Base-by-base conservation (phyloP, 2,888 invertebrate genomes). In the Pedicia rivosa region DNA sequence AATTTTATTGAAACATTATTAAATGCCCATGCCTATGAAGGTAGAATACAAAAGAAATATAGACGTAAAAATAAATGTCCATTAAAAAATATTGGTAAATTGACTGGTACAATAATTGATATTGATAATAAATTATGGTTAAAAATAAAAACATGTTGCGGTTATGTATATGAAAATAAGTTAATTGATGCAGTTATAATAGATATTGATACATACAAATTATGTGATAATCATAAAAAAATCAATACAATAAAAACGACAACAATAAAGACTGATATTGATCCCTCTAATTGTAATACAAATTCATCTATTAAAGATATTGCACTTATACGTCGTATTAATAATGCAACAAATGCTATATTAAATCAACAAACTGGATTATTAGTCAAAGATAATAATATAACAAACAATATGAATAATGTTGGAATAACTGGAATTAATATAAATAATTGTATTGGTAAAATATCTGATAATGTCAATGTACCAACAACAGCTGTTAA, bases 71-170 rank as follows among this genome's bases (percentile, higher is more conserved):
- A 45, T 17, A 37, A 52, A 24, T 42, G 46, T 26, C 62, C 61
- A 3, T 46, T 46, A 5, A 58, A 56, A 19, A 42, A 53, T 47
- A 48, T 50, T 3, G 49, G 48, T 5, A 44, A 45, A 3, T 20
- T 13, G 17, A 20, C 20, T 16, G n/a, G 15, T 14, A 16, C 31
- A 14, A 55, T 59, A 39, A 57, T 55, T 30, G 59, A 60, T 42
- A 49, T 51, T 16, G 59, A 60, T 42, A 49, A 51, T 16, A 47
- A 49, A 3, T 48, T 55, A 39, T 53, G 61, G 49, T 40, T 47
- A 13, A 47, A 51, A 10, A 36, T 54, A 4, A 52, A 53, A 36
- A 50, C 55, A 1, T 62, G 62, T 42, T 62, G 61, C 42, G 62
- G 62, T 5, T 35, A 48, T 17, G 43, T 50, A 0, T 52, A 50